These are phyloP conservation scores for Nipponia nippon DNA, from an alignment of 2,113 vertebrate genomes.

Conservation along the genomic window DNA sequence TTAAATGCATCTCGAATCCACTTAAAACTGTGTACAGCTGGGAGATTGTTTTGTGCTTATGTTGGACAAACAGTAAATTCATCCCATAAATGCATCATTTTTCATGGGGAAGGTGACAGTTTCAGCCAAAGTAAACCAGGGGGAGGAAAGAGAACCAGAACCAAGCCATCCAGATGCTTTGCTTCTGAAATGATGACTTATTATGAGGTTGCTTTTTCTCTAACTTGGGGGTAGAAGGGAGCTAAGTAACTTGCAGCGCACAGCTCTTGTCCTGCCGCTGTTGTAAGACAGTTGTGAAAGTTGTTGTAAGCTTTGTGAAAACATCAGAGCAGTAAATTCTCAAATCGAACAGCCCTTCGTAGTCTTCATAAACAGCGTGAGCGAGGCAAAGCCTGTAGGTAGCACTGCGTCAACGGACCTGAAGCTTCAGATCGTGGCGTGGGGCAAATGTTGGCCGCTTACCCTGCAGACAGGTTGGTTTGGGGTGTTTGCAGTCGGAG, in stretches of 20 bases:
- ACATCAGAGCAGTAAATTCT: not conserved
- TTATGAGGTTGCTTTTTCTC: not conserved
- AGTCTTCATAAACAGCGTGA: rapidly evolving
- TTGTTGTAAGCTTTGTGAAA: not conserved
- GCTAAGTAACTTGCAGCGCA: rapidly evolving
- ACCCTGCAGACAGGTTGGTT: not conserved
- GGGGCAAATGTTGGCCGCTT: not conserved
- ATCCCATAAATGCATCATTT: rapidly evolving
- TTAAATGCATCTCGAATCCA: rapidly evolving
- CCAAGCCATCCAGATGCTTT: not conserved
- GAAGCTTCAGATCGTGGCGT: not conserved
- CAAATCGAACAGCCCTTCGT: rapidly evolving
- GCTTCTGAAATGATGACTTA: not conserved
- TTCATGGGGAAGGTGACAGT: not conserved
- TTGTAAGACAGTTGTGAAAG: not conserved
- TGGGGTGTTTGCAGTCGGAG: not conserved
- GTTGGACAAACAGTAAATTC: not conserved
- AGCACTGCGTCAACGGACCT: rapidly evolving
- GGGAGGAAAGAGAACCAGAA: not conserved
- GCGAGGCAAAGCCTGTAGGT: rapidly evolving
- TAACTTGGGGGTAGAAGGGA: not conserved
- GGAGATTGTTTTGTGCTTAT: not conserved
- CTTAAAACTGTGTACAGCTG: not conserved
- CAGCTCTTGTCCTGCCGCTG: not conserved
- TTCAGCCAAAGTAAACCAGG: not conserved